These are phyloP conservation scores for Poecilobothrus nobilitatus DNA, from an alignment of 2,888 invertebrate species.

Conservation along the genomic window DNA sequence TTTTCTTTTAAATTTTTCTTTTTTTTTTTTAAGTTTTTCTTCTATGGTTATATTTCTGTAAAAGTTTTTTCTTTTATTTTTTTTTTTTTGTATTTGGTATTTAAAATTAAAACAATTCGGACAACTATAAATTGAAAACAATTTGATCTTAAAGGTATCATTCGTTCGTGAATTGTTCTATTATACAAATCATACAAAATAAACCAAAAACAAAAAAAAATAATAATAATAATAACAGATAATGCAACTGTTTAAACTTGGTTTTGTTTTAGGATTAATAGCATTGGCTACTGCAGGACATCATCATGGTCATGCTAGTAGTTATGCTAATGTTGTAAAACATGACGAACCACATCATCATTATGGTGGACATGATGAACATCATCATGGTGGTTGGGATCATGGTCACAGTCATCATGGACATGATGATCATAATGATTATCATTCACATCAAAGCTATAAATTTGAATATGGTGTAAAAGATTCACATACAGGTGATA, in stretches of 20 bases:
- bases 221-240: not conserved
- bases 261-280: not conserved
- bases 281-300: not conserved
- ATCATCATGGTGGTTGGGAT: constrained; percentile 14
- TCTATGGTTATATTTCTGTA: not conserved
- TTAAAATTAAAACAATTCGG: not conserved
- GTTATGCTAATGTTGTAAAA: constrained; percentile 17
- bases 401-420: not conserved
- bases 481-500: not conserved
- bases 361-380: not conserved
- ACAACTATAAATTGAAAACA: not conserved
- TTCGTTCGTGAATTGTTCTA: not conserved
- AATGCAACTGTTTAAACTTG: constrained; percentile 4
- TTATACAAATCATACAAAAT: not conserved
- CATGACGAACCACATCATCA: constrained; percentile 13
- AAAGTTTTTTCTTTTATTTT: not conserved
- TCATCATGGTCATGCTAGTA: constrained; percentile 12
- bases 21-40: too few relatives aligned
- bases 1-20: not conserved
- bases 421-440: constrained; percentile 14
- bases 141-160: not conserved
- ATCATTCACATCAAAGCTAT: not conserved
- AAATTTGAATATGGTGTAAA: constrained; percentile 6
- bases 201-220: not conserved
- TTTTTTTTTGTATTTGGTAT: not conserved